Conservation (phyloP, 1,140 invertebrate species). For the Stegodyphus mimosarum region DNA sequence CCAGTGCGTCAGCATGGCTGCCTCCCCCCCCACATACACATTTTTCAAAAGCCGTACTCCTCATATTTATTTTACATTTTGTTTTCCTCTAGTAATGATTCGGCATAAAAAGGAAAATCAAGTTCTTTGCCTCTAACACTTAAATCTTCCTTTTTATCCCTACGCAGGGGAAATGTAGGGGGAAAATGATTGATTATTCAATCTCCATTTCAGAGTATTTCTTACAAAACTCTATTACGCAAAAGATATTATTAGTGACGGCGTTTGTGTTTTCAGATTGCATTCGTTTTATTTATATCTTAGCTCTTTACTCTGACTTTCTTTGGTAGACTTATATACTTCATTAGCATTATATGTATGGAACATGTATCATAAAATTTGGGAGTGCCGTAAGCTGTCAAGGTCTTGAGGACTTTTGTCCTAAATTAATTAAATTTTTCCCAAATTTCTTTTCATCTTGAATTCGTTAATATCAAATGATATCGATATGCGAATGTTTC, state of each 20-base stretch:
- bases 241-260: conserved; percentile 20
- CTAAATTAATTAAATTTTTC: background rate
- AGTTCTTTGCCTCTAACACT: background rate
- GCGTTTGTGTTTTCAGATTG: conserved; percentile 43
- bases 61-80: background rate
- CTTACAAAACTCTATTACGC: conserved; percentile 54
- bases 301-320: conserved; percentile 6
- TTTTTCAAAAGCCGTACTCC: background rate
- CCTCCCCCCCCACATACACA: background rate
- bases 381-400: background rate
- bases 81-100: background rate
- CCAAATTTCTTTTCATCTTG: background rate
- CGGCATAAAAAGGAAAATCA: background rate
- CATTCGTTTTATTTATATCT: conserved; percentile 27
- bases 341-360: no score
- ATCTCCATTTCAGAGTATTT: conserved; percentile 51
- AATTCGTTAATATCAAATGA: background rate
- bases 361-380: background rate
- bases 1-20: background rate
- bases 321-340: no score
- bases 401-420: background rate
- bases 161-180: conserved; percentile 10
- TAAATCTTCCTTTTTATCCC: conserved; percentile 24
- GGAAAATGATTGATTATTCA: conserved; percentile 44
- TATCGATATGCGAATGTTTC: no score